Percentiles rank a stretch among this genome's conserved stretches.
These are phyloP conservation scores for Hylomyscus alleni DNA, from an alignment of 2,797 vertebrate species.

Conservation along the genomic window DNA sequence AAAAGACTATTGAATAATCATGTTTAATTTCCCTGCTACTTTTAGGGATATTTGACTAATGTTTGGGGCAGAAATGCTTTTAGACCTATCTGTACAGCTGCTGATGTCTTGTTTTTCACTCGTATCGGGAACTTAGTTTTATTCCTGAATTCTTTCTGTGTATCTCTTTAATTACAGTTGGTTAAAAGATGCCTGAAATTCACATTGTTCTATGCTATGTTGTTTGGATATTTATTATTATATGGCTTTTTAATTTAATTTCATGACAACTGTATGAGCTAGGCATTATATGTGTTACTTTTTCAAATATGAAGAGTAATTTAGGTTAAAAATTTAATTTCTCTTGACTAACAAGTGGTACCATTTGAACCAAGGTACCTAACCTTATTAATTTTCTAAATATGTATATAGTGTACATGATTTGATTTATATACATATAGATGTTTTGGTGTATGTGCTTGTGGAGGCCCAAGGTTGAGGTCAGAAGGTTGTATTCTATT, in stretches of 20 bases:
- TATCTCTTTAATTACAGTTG: slow-evolving; percentile 17
- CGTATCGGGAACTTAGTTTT: background rate
- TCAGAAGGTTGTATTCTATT: background rate
- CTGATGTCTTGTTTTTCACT: background rate
- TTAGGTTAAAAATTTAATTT: background rate
- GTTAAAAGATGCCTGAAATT: background rate
- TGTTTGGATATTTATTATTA: slow-evolving; percentile 39
- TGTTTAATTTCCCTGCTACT: slow-evolving; percentile 6
- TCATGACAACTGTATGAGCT: background rate
- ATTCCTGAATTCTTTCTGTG: background rate
- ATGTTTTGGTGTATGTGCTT: background rate
- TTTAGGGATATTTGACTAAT: background rate
- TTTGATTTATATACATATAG: background rate
- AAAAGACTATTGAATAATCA: slow-evolving; percentile 46
- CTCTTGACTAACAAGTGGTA: slow-evolving; percentile 24
- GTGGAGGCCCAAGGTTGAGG: background rate
- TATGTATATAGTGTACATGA: background rate
- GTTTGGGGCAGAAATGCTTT: background rate
- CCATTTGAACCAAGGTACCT: background rate
- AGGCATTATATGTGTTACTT: background rate
- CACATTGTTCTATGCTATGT: background rate
- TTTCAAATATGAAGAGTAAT: slow-evolving; percentile 14
- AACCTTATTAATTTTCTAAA: background rate
- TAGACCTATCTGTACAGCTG: background rate
- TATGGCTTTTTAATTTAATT: slow-evolving; percentile 51